Evolutionary conservation across 2,797 vertebrate genomes (phyloP), one percentile per base, ranked within the genome.

Genomic region (Scarus forsteni): DNA sequence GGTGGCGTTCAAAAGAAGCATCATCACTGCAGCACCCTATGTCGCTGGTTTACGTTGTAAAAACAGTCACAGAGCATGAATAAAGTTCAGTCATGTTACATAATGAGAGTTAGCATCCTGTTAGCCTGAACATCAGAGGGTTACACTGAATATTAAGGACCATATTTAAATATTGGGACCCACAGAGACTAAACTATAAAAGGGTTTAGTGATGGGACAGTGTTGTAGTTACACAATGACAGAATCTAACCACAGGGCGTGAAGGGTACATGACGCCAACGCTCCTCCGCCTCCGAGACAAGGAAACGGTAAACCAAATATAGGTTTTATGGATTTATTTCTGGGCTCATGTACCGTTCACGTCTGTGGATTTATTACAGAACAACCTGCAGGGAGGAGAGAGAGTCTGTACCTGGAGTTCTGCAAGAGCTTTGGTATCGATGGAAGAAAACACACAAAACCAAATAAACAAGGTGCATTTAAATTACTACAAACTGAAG

Each of bases 391-490:
- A 61, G 58, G 61, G 84, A 73, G 68, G 86, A 85, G 63, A 89
- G 60, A 90, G 70, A 76, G 81, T 92, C 78, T 92, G 86, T 95
- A 94, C 94, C 94, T 94, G 92, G 59, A 81, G 62, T 81, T 94
- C 93, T 92, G 90, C 92, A 91, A 92, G 80, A 88, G 83, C 88
- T 93, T 93, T 92, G 88, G 85, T 88, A 81, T 87, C 63, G 75
- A 86, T 79, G 77, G 44, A 48, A 83, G 82, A 90, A 88, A 88
- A 76, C 79, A 93, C 27, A 93, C 42, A 82, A 69, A 83, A 89
- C 73, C 81, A 76, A 84, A 79, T 64, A 71, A 52, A 45, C 61
- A 59, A 42, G 4, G 65, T 53, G 27, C 77, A 76, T 71, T 75
- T 61, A 53, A 73, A 46, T 60, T 16, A 74, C 50, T 56, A 14